These are phyloP conservation scores for Xestia c-nigrum DNA, from an alignment of 2,888 invertebrate species.

Conservation along the genomic window DNA sequence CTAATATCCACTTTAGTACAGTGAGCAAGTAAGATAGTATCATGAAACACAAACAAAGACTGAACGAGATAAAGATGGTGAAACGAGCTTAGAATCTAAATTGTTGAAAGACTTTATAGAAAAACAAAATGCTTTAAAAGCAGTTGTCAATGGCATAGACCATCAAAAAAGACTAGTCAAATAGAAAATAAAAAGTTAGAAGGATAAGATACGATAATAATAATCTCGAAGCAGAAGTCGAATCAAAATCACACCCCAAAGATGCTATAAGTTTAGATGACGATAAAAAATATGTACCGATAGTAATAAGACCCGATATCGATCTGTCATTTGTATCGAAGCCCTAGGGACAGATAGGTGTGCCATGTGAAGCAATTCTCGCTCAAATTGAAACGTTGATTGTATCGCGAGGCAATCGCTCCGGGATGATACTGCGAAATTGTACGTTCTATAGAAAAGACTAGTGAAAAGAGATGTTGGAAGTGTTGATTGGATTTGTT, in stretches of 20 bases:
- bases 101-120: background rate
- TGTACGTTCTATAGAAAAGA: constrained; percentile 29
- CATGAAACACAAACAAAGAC: background rate
- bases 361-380: constrained; percentile 54
- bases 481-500: constrained; percentile 28
- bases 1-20: too few relatives aligned
- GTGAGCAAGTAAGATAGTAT: background rate
- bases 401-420: constrained; percentile 52
- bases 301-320: constrained; percentile 29
- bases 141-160: background rate
- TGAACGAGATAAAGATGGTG: too few relatives aligned
- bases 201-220: background rate
- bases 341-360: constrained; percentile 40
- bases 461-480: constrained; percentile 22
- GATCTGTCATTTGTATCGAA: constrained; percentile 41
- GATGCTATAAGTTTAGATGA: constrained; percentile 3
- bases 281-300: background rate
- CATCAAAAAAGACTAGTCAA: background rate
- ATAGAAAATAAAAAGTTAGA: background rate
- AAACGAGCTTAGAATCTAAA: background rate
- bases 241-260: constrained; percentile 2
- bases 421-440: constrained; percentile 42
- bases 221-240: background rate
- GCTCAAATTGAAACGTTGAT: constrained; percentile 62
- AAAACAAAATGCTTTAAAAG: background rate